Evolutionary conservation across 1,140 invertebrate genomes (phyloP).

Genomic region (Drosophila sp.): DNA sequence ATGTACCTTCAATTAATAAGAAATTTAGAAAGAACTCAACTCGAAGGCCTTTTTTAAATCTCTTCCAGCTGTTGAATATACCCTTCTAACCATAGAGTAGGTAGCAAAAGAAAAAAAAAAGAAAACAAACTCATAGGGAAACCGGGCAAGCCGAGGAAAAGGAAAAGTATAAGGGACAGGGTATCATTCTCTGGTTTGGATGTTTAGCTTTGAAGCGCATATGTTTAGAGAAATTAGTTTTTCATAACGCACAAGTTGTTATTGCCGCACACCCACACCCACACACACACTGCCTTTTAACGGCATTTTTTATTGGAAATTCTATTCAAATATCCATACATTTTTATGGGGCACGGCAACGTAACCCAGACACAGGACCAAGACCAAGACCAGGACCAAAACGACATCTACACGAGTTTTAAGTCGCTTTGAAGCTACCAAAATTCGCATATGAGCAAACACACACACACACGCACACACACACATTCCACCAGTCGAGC

Average conservation of each 20-base stretch:
- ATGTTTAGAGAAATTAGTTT: conserved; percentile 83
- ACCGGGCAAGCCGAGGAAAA: not conserved
- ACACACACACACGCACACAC: conserved; percentile 5
- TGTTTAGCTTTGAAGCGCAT: conserved; percentile 73
- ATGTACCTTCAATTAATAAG: too few relatives aligned
- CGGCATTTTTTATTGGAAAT: conserved; percentile 82
- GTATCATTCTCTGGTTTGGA: conserved; percentile 25
- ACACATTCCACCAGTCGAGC: conserved; percentile 32
- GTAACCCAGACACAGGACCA: conserved; percentile 18
- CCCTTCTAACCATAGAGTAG: not conserved
- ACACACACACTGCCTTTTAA: conserved; percentile 62
- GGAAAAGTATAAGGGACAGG: conserved; percentile 2
- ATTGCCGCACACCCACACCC: conserved; percentile 56
- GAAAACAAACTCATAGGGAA: not conserved
- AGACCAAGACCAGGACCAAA: conserved; percentile 16
- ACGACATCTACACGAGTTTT: conserved; percentile 34
- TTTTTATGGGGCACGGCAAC: conserved; percentile 64
- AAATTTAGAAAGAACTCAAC: too few relatives aligned
- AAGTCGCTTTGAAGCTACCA: conserved; percentile 40
- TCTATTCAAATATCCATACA: conserved; percentile 82
- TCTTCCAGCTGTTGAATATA: too few relatives aligned
- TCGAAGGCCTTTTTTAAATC: too few relatives aligned
- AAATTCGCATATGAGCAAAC: conserved; percentile 74
- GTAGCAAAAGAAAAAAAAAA: not conserved
- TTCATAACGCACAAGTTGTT: conserved; percentile 82